Conservation (phyloP, 2,113 vertebrate genomes). For the Gambusia holbrooki region DNA sequence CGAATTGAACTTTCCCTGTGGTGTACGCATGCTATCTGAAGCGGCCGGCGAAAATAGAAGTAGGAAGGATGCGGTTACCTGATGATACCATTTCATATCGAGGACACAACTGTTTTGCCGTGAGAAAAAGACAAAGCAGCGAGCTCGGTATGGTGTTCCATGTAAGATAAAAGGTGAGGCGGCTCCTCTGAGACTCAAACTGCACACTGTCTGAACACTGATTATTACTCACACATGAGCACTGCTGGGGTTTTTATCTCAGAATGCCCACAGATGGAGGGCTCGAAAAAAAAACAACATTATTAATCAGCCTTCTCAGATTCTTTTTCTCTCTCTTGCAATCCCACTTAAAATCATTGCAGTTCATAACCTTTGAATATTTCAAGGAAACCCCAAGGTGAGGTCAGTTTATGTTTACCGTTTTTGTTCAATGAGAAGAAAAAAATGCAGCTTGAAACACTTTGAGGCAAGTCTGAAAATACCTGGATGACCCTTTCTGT, state of each 20-base stretch:
- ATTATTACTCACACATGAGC: conserved; percentile 42
- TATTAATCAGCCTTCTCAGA: conserved; percentile 9
- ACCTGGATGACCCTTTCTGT: conserved; percentile 21
- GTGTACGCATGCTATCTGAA: conserved; percentile 51
- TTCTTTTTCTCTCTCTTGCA: not conserved
- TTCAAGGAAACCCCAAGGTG: not conserved
- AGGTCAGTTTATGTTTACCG: conserved; percentile 5
- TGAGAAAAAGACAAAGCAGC: conserved; percentile 15
- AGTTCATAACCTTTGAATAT: not conserved
- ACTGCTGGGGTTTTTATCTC: conserved; percentile 16
- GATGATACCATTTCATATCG: conserved; percentile 30
- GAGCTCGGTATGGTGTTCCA: conserved; percentile 18
- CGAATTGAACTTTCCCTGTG: conserved; percentile 46
- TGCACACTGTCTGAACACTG: conserved; percentile 22
- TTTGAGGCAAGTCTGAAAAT: conserved; percentile 28
- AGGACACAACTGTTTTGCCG: conserved; percentile 30
- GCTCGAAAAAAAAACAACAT: conserved; percentile 5
- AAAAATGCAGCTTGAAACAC: conserved; percentile 10
- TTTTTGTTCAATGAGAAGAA: conserved; percentile 3
- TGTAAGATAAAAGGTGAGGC: conserved; percentile 42
- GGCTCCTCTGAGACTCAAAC: conserved; percentile 15
- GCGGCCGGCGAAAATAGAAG: conserved; percentile 34
- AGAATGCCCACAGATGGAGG: conserved; percentile 10
- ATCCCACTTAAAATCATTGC: not conserved
- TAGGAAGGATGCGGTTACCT: conserved; percentile 47